These are phyloP conservation scores for Papilio aristodemus DNA, from an alignment of 1,140 invertebrate species.

Conservation along the genomic window DNA sequence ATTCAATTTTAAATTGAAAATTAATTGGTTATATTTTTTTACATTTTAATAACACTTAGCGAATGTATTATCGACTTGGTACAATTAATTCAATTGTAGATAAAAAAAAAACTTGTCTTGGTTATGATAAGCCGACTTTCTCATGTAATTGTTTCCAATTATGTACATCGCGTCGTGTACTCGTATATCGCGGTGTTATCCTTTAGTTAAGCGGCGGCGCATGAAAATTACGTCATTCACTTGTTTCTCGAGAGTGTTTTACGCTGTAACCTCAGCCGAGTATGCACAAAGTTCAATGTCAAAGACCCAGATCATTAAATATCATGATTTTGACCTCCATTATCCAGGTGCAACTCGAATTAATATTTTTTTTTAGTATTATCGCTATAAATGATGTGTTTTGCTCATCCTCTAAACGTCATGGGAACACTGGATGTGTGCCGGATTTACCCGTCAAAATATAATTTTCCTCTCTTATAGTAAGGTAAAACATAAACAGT, in stretches of 20 bases:
- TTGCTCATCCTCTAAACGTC: background rate
- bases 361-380: conserved; percentile 10
- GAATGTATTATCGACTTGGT: background rate
- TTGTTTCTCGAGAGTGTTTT: conserved; percentile 23
- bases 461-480: no score
- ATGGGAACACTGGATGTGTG: background rate
- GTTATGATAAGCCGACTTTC: background rate
- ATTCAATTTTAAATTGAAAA: background rate
- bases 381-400: background rate
- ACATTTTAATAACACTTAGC: background rate
- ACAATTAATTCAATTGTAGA: background rate
- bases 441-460: background rate
- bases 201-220: conserved; percentile 28
- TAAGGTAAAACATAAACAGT: no score
- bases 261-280: conserved; percentile 4
- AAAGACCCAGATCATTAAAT: conserved; percentile 20
- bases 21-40: background rate
- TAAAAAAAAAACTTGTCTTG: no score
- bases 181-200: conserved; percentile 3
- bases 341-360: conserved; percentile 3
- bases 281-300: conserved; percentile 29
- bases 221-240: conserved; percentile 29
- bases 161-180: background rate
- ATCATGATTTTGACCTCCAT: conserved; percentile 21
- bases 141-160: background rate